Base-by-base conservation (phyloP, 1,140 invertebrate species). In the Monomorium pharaonis region DNA sequence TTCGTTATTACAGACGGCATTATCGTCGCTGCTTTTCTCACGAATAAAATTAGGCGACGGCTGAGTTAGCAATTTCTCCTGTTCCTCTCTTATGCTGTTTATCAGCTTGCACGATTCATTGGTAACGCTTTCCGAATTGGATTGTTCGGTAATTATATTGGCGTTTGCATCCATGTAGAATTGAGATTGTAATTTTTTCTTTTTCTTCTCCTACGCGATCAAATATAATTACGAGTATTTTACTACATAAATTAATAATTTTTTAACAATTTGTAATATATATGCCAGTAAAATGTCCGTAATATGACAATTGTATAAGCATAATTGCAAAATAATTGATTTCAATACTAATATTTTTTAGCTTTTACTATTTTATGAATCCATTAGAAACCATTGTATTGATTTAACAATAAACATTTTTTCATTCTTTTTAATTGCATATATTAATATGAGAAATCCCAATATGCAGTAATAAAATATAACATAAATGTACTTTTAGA, bases 51-150 rank as follows among this genome's bases (percentile, higher is more conserved):
- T 78, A 5, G 44, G 16, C 3, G 60, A 54, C n/a, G 33, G 14
- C 16, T 76, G 44, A 24, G 80, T 63, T 21, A 81, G 42, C 1
- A 16, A 30, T n/a, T 85, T 89, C 2, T 75, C 74, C 3, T 72
- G 81, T 33, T 80, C 86, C 24, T 85, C 85, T n/a, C 49, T 62
- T 37, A 90, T 76, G 6, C 72, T 72, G 3, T 74, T 78, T 1
- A 91, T 44, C 1, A 91, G 42, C 33, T 92, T 92, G 56, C 76
- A 87, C 4, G 90, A 87, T 0, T 85, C n/a, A 14, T 65, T 87
- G 3, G 85, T 88, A 18, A 47, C 51, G 51, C 44, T 42, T 49
- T 60, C 69, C 18, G 81, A 83, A 21, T 85, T 74, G n/a, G 56
- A 86, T 37, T 16, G 84, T 18, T 85, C 75, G 1, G 88, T 88